Base-by-base conservation (phyloP, 2,113 vertebrate species). In the Haplochromis vanheusdeni region DNA sequence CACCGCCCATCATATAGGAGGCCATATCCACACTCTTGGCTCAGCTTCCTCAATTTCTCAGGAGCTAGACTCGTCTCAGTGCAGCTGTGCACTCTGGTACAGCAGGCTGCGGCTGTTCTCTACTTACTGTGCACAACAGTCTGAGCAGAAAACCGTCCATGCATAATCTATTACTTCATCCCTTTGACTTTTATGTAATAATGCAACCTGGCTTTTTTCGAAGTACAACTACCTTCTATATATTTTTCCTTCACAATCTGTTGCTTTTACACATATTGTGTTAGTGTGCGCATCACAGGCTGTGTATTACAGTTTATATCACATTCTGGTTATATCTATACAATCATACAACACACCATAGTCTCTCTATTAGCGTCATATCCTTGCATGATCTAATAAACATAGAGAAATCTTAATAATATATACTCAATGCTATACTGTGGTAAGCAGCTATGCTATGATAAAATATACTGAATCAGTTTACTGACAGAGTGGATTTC, bases 301-400 rank as follows among this genome's bases (percentile, higher is more conserved):
- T 80, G 89, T 94, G 93, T 75, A 88, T 47, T 91, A 92, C 89
- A 92, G 85, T 91, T 94, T 81, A 85, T 82, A 87, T 93, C 91
- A 95, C 95, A 95, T 94, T 95, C 93, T 94, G 88, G 81, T 89
- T 87, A 87, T 83, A 88, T 85, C 90, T 93, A 88, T 91, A 95
- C 90, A 95, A 94, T 95, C 93, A 81, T 86, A 94, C 92, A 92
- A 90, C 91, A 92, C 81, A 90, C 81, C 86, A 54, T 80, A 91
- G 83, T 84, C 84, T 86, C 84, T 91, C 89, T 60, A 79, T 81
- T 73, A 89, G 75, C 73, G 87, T 84, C 80, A 85, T 81, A 89
- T 60, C 84, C 47, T 54, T 82, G 86, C 82, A 87, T 89, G 90
- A 92, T 92, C 82, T 91, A 91, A 94, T 81, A 31, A 58, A 88